Evolutionary conservation across 2,888 invertebrate species (phyloP), one percentile per base, ranked within the genome.

Genomic region (Electrophaes corylata): DNA sequence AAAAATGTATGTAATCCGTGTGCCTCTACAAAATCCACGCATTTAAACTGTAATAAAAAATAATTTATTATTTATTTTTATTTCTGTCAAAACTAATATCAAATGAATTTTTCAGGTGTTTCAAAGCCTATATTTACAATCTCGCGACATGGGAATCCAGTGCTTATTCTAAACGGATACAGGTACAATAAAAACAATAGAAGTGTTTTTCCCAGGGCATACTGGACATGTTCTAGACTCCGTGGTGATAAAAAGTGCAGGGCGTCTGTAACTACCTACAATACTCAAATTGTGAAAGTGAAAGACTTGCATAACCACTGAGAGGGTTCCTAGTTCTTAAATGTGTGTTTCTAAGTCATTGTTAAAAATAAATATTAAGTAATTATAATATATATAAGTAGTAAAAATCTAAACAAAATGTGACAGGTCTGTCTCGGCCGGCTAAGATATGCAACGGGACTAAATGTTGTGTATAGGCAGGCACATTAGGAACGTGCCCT

Each of bases 101-200:
- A 4, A 11, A 18, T 18, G 4, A 1, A 8, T 12, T 4, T 41
- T 41, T 41, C 41, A 41, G 20, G 12, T 6, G n/a, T 46, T 16
- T 46, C 49, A 53, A 33, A 20, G n/a, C 49, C 49, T n/a, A 11
- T 44, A 5, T 44, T 44, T 11, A 29, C 11, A 26, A 44, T 10
- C 1, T 44, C 44, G 11, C 45, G 31, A 5, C 19, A 3, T 33
- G 44, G 55, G 6, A 49, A 35, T 8, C 48, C 61, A 10, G 41
- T 62, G 10, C 33, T 55, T 35, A n/a, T 55, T 2, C 29, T 49
- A 0, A 37, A 43, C 14, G 48, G 55, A 2, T 44, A 39, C 16
- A 39, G 48, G 19, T 53, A 43, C 40, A 52, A 48, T 29, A 18
- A 35, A 45, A 39, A 53, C 31, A 45, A 20, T 23, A 45, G 12